Conservation (phyloP, 2,797 vertebrate species). For the Sebastes glaucus region DNA sequence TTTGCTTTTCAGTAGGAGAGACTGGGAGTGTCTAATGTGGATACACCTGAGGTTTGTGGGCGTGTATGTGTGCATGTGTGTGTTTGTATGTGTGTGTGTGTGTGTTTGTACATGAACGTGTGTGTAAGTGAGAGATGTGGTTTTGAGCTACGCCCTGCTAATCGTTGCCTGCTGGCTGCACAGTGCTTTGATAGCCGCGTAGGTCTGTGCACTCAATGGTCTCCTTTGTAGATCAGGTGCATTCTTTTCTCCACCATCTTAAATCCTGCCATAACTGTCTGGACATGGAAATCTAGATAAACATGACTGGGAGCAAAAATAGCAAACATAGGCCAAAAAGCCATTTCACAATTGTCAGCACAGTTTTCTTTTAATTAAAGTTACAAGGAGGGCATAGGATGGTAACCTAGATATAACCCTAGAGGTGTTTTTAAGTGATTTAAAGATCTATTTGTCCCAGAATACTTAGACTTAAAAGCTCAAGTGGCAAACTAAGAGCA, state of each 20-base stretch:
- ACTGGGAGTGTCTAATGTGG: conserved; percentile 73
- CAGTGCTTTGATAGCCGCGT: conserved; percentile 74
- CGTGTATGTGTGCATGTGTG: conserved; percentile 1
- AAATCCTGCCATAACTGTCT: conserved; percentile 67
- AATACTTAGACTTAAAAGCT: conserved; percentile 4
- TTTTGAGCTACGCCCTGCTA: conserved; percentile 80
- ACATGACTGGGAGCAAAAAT: conserved; percentile 52
- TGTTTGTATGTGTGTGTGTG: conserved; percentile 56
- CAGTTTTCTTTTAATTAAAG: conserved; percentile 18
- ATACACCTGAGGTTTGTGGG: conserved; percentile 78
- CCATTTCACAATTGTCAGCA: conserved; percentile 1
- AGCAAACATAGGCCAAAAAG: conserved; percentile 43
- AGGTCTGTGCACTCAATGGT: conserved; percentile 73
- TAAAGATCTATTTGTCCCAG: conserved; percentile 7
- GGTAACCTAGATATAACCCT: neutral
- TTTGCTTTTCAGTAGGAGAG: conserved; percentile 65
- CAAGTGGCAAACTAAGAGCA: neutral
- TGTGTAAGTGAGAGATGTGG: conserved; percentile 74
- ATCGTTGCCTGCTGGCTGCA: conserved; percentile 79
- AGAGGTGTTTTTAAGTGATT: neutral
- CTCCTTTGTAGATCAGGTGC: conserved; percentile 79
- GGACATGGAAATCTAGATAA: conserved; percentile 71
- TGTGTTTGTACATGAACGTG: conserved; percentile 46
- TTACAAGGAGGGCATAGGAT: neutral
- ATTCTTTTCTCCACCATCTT: conserved; percentile 70